A percentile compares a stretch with the other conserved stretches of the same genome.
These are phyloP conservation scores for Agrotis exclamationis DNA, from an alignment of 2,888 invertebrate species.

Conservation along the genomic window DNA sequence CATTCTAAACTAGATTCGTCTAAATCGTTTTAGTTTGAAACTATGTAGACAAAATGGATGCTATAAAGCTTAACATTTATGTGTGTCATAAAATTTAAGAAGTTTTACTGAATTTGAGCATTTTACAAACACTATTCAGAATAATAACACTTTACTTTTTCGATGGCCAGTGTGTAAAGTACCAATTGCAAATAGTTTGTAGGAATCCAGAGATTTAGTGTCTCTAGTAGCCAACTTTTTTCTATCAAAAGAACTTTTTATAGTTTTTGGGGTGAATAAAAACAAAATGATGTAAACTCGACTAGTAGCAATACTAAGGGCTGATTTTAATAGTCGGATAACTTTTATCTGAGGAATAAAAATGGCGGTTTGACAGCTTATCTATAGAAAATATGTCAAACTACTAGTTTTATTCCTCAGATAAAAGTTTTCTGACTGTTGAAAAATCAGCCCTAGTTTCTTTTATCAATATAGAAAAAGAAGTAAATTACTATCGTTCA, in stretches of 20 bases:
- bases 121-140: slow-evolving; percentile 22
- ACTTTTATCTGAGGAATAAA: no score
- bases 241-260: slow-evolving; percentile 28
- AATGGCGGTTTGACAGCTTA: no score
- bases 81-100: slow-evolving; percentile 31
- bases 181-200: slow-evolving; percentile 28
- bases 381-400: no score
- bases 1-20: slow-evolving; percentile 34
- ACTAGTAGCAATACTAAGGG: not conserved
- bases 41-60: slow-evolving; percentile 35
- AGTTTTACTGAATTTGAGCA: slow-evolving; percentile 33
- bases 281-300: slow-evolving; percentile 12
- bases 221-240: slow-evolving; percentile 28
- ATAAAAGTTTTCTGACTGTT: no score
- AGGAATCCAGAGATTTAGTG: slow-evolving; percentile 42
- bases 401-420: no score
- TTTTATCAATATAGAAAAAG: no score
- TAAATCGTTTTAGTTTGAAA: slow-evolving; percentile 38
- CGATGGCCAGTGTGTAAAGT: slow-evolving; percentile 4
- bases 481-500: not conserved
- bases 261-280: slow-evolving; percentile 16
- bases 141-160: slow-evolving; percentile 19
- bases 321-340: no score
- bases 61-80: slow-evolving; percentile 38
- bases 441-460: no score